A percentile compares a stretch with the other conserved stretches of the same genome.
phyloP scores from a whole-genome alignment of 2,113 vertebrate genomes.

The Scalopus aquaticus region DNA sequence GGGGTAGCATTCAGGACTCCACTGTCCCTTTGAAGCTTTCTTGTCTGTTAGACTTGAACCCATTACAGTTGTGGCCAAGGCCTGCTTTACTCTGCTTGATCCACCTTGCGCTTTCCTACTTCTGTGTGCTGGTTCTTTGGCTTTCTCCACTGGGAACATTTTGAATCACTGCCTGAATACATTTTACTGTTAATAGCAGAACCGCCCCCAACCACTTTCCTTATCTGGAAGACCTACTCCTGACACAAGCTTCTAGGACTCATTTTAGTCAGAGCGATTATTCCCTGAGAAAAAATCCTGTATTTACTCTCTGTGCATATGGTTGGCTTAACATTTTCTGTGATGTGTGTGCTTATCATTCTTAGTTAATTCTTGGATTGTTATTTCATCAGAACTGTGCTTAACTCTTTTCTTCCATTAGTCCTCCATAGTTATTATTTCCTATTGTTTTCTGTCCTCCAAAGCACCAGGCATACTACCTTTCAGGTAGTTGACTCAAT shows the following conservation, averaged over 20 bases:
- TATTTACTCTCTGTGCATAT: neutral
- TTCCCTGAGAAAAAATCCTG: neutral
- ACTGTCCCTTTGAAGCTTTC: neutral
- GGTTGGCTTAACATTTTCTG: neutral
- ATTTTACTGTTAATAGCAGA: neutral
- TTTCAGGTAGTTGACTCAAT: neutral
- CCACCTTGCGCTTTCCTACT: neutral
- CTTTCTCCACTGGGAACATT: neutral
- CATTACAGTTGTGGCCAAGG: neutral
- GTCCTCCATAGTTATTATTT: neutral
- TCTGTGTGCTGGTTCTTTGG: neutral
- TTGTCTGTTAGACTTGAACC: neutral
- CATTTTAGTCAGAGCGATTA: neutral
- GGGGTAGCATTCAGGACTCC: neutral
- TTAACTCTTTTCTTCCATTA: neutral
- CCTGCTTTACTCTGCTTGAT: neutral
- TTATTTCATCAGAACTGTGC: neutral
- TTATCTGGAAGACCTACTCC: neutral
- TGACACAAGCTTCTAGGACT: too few relatives aligned
- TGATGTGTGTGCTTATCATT: neutral
- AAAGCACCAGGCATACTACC: neutral
- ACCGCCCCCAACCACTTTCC: neutral
- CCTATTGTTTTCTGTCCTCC: neutral
- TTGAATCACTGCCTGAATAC: neutral
- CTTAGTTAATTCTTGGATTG: neutral